A percentile compares a stretch with the other conserved stretches of the same genome.
Evolutionary conservation across 2,888 invertebrate species (phyloP).

Genomic region (Bugulina stolonifera): DNA sequence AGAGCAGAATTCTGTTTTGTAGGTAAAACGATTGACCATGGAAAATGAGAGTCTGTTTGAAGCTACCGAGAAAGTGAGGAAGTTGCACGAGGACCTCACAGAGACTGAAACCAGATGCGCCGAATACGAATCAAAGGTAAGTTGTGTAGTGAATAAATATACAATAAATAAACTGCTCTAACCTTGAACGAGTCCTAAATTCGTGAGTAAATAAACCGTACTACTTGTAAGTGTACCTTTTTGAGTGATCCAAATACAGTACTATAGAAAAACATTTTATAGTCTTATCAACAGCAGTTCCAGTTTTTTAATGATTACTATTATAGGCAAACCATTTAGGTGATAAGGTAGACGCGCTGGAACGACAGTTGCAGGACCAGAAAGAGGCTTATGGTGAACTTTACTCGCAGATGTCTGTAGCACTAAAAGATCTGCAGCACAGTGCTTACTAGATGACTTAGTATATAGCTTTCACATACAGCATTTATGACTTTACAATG

Average conservation of each 20-base stretch:
- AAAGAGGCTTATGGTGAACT: not conserved
- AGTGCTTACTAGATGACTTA: not conserved
- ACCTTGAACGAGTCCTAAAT: no score
- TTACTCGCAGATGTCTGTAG: not conserved
- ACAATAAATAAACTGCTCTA: no score
- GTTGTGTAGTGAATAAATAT: no score
- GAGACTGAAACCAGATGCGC: not conserved
- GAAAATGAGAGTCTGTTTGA: slow-evolving; percentile 24
- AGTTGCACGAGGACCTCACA: slow-evolving; percentile 36
- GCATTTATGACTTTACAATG: no score
- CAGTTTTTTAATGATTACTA: not conserved
- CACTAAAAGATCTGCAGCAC: not conserved
- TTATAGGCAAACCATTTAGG: not conserved
- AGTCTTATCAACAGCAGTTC: not conserved
- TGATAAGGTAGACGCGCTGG: not conserved
- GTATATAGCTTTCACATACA: no score
- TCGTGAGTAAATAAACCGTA: no score
- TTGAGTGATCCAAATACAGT: no score
- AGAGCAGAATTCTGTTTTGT: no score
- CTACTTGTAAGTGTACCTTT: no score
- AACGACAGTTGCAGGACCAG: not conserved
- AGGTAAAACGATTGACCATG: not conserved
- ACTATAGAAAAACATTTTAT: not conserved
- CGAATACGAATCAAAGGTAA: not conserved
- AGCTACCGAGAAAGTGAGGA: slow-evolving; percentile 36